Base-by-base conservation (phyloP, 2,113 vertebrate species). In the Lipophrys pholis region DNA sequence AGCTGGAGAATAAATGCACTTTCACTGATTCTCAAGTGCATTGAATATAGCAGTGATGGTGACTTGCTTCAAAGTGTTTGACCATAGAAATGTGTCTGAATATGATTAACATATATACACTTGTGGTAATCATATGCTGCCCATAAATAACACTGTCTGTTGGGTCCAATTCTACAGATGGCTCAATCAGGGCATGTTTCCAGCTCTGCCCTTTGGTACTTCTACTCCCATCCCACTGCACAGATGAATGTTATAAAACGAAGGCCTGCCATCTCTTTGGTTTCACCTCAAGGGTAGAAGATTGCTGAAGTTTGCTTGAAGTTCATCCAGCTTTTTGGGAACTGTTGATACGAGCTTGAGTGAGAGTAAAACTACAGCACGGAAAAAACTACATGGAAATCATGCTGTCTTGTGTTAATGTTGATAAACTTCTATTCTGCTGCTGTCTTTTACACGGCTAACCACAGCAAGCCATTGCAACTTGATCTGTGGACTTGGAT, bases 231-330 rank as follows among this genome's bases (percentile, higher is more conserved):
- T 84, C 81, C 75, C 71, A 59, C 65, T 58, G 86, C 77, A 72
- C 43, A 69, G 65, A 89, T 90, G 82, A 88, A 89, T 86, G 81
- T 89, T 63, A 86, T 85, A 56, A 41, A 69, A 72, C 57, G 61
- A 67, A 54, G 52, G 30, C 64, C 68, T 80, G 76, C 84, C 59
- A 43, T 73, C 64, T 85, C 60, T 39, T 80, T 57, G 57, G 66
- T 77, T 73, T 71, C 73, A 66, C 73, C 72, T 63, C 70, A 35
- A 61, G 83, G 69, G 39, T 38, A 59, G 39, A 43, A 68, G 78
- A 82, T 41, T 83, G 85, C 88, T 87, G 83, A 82, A 85, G 84
- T 74, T 74, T 61, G 69, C 83, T 79, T 90, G 85, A 86, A 81
- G 66, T 54, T 70, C 6, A n/a, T 90, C 83, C 90, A 91, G 84